Evolutionary conservation across 1,140 invertebrate species (phyloP), one percentile per base, ranked within the genome.

Genomic region (Bombus superbus): DNA sequence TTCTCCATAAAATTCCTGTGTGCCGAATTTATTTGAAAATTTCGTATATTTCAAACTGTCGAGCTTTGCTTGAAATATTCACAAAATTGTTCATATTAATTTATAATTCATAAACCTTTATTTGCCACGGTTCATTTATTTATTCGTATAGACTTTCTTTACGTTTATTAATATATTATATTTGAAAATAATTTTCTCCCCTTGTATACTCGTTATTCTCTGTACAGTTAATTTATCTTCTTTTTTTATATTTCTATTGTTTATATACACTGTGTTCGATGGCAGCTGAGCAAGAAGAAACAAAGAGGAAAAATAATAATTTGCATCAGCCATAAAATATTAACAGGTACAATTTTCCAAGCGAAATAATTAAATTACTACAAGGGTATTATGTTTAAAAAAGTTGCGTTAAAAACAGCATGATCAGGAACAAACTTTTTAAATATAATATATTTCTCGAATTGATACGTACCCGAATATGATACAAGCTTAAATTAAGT

Each of bases 11-110:
- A 10, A 74, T 25, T 35, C 10, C 15, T 44, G 22, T 44, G 40
- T 81, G 69, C 40, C 80, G 80, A 62, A 81, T 74, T 32, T 28
- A 2, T 47, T 71, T n/a, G 35, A 72, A 71, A 81, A 47, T 47
- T 57, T 78, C 38, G 32, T 5, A 47, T 68, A 13, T 42, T 42
- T 25, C 10, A 38, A 77, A 40, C 13, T 38, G 0, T 6, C 3
- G 3, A 13, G 18, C 47, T 53, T 62, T 35, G 15, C 9, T 64
- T 15, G 77, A 79, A 79, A 69, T 47, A 18, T 38, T 47, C 32
- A 8, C 5, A 22, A 53, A 74, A 53, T 53, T 73, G 32, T 18
- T 9, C 8, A 3, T 40, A 40, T n/a, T 22, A 53, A 53, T 53
- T 53, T 53, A 53, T 53, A 53, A 53, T 53, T 22, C 47, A 22